Base-by-base conservation (phyloP, 2,113 vertebrate genomes). In the Chamaetylas fuelleborni region DNA sequence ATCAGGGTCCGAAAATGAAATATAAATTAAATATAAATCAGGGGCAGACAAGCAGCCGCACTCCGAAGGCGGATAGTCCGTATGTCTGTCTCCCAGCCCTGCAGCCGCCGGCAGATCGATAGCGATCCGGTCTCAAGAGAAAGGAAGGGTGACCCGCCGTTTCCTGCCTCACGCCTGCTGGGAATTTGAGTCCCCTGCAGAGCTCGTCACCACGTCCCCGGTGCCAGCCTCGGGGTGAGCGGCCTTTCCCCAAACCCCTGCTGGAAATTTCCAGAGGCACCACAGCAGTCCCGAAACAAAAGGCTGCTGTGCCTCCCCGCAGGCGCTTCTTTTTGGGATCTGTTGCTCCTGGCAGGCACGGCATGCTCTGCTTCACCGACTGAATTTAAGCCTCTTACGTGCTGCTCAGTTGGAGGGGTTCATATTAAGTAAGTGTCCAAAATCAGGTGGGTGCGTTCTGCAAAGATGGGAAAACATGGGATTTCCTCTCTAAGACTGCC, bases 141-240 rank as follows among this genome's bases (percentile, higher is more conserved):
- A 72, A 69, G 88, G 74, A 87, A 91, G 88, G 40, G 22, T 51
- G 78, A 85, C 40, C 48, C 5, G 9, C 31, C 12, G 62, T 36
- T 96, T 96, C 93, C 96, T 93, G 85, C 90, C 74, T 20, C 5
- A 0, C 9, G 95, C 92, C 92, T 91, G 93, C 92, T 85, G 96
- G 96, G 96, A 96, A 51, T 76, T 95, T 15, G 92, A 96, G 96
- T 96, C 92, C 53, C 43, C 2, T 85, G 47, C 48, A 10, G 51
- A 66, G 47, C 69, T 73, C 5, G 24, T 86, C 87, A 40, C 92
- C 14, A 2, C 38, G n/a, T 78, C 38, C 47, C 36, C 78, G 2
- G 19, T 5, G 31, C 64, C 51, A 57, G 65, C 42, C 56, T 70
- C 19, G 48, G 43, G 13, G 43, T 15, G 14, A 94, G 60, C 4